A percentile compares a stretch with the other conserved stretches of the same genome.
Conservation (phyloP, 2,797 vertebrate genomes). For the Tauraco hartlaubi region DNA sequence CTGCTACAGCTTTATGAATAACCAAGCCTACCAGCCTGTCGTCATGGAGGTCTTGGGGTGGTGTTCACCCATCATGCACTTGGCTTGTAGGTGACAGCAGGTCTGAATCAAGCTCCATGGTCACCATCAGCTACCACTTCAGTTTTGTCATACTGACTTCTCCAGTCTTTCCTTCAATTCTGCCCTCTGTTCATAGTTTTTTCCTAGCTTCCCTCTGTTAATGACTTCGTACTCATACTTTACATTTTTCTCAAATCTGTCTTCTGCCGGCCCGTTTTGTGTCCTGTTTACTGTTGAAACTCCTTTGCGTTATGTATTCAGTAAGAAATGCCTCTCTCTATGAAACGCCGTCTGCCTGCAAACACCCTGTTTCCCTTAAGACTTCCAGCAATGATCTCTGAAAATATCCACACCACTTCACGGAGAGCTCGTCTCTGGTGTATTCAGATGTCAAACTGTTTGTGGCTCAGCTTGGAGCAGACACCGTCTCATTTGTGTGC, state of each 20-base stretch:
- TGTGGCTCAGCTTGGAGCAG: constrained; percentile 63
- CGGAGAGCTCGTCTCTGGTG: constrained; percentile 60
- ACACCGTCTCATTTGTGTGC: constrained; percentile 69
- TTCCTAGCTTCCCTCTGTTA: neutral
- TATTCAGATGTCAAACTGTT: constrained; percentile 74
- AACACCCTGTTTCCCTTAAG: constrained; percentile 55
- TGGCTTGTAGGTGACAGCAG: neutral
- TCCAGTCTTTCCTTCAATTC: neutral
- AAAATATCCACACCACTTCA: constrained; percentile 73
- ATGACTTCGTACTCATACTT: neutral
- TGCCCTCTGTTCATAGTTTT: neutral
- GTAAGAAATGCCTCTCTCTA: constrained; percentile 23
- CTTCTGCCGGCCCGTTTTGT: neutral
- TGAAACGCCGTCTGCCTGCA: constrained; percentile 45
- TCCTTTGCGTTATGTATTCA: constrained; percentile 45
- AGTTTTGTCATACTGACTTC: neutral
- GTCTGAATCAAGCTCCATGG: neutral
- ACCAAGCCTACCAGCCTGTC: neutral
- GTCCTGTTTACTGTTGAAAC: constrained; percentile 18
- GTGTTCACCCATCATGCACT: neutral
- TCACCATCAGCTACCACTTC: neutral
- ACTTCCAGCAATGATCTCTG: constrained; percentile 68
- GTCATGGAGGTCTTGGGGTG: neutral
- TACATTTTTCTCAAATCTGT: neutral
- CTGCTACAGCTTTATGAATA: neutral